Percentiles rank a stretch among this genome's conserved stretches.
These are phyloP conservation scores for Lochmaea capreae DNA, from an alignment of 2,888 invertebrate genomes.

Conservation along the genomic window DNA sequence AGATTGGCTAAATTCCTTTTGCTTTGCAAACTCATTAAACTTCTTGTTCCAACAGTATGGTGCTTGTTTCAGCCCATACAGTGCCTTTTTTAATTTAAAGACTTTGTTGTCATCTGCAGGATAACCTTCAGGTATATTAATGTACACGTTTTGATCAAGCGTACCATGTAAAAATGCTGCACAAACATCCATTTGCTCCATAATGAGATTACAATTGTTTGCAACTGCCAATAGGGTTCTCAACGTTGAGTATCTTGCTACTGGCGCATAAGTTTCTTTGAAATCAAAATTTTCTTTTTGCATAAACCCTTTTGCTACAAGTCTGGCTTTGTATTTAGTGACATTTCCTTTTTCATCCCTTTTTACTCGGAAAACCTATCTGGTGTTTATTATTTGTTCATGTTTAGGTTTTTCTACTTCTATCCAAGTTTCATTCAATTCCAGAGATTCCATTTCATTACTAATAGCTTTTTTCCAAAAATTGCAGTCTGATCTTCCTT, in stretches of 20 bases:
- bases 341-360: too few relatives aligned
- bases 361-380: too few relatives aligned
- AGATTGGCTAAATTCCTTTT: neutral
- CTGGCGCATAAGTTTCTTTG: too few relatives aligned
- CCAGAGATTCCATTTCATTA: slow-evolving; percentile 13
- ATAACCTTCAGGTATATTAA: slow-evolving; percentile 7
- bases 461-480: slow-evolving; percentile 14
- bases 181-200: slow-evolving; percentile 14
- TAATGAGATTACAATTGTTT: neutral
- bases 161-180: slow-evolving; percentile 19
- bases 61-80: slow-evolving; percentile 27
- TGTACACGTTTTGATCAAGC: slow-evolving; percentile 15
- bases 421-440: slow-evolving; percentile 19
- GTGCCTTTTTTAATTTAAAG: slow-evolving; percentile 7
- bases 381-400: too few relatives aligned
- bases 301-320: too few relatives aligned
- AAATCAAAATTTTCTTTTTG: too few relatives aligned
- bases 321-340: too few relatives aligned
- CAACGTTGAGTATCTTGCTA: too few relatives aligned
- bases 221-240: neutral
- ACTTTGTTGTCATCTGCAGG: neutral
- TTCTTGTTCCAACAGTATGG: slow-evolving; percentile 25
- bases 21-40: slow-evolving; percentile 9
- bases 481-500: neutral
- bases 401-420: neutral